Evolutionary conservation across 2,888 invertebrate species (phyloP).

Genomic region (Poecilobothrus nobilitatus): DNA sequence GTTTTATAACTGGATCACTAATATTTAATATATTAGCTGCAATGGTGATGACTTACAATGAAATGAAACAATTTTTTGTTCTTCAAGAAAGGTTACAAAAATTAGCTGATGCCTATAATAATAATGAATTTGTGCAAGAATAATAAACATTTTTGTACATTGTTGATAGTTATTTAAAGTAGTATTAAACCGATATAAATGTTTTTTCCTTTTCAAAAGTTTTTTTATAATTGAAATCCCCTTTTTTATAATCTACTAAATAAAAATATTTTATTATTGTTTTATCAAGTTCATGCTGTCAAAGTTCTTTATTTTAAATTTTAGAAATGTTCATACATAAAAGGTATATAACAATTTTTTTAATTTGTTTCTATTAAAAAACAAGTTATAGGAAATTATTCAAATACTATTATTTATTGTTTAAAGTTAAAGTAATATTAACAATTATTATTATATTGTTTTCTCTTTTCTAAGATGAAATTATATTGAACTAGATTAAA

Average conservation of each 20-base stretch:
- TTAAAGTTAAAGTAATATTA: neutral
- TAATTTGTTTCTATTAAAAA: neutral
- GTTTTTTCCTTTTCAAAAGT: no score
- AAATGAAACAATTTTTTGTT: conserved; percentile 45
- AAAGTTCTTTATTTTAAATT: neutral
- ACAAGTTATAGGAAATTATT: neutral
- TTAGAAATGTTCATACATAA: neutral
- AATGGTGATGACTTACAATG: conserved; percentile 53
- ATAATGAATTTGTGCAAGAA: conserved; percentile 21
- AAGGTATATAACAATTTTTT: neutral
- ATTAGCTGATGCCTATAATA: conserved; percentile 32
- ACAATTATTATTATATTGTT: neutral
- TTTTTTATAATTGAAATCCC: no score
- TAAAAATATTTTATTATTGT: neutral
- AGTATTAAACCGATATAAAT: no score
- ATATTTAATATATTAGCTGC: conserved; percentile 49
- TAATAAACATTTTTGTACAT: no score
- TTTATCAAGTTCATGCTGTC: neutral
- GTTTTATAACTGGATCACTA: conserved; percentile 45
- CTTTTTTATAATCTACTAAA: no score
- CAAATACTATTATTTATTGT: neutral
- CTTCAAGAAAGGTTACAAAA: conserved; percentile 32
- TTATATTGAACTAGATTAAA: conserved; percentile 2
- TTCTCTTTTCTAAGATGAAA: neutral
- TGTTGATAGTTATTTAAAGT: neutral